Evolutionary conservation across 2,888 invertebrate species (phyloP).

Genomic region (Rhopalosiphum nymphaeae): DNA sequence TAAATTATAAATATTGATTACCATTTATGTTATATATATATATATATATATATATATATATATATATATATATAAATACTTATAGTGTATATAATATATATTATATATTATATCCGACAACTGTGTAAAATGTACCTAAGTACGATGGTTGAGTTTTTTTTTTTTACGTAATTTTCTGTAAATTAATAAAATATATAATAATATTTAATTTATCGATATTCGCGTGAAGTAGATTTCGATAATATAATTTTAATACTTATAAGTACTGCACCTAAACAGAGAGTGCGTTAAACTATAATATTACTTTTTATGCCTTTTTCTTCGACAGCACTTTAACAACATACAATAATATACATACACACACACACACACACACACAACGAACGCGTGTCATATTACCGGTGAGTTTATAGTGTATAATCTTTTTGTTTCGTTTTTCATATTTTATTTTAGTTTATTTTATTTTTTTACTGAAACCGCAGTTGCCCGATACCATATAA

Average conservation of each 20-base stretch:
- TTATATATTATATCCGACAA: no score
- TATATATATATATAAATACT: neutral
- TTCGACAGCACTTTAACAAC: neutral
- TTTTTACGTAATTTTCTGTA: neutral
- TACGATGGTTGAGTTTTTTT: neutral
- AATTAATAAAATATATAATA: neutral
- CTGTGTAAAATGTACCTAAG: neutral
- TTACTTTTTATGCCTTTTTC: conserved; percentile 41
- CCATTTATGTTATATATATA: neutral
- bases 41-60: no score
- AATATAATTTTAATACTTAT: neutral
- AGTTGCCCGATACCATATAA: neutral
- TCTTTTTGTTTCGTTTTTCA: conserved; percentile 4
- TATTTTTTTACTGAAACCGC: conserved; percentile 23
- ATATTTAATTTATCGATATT: neutral
- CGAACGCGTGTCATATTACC: conserved; percentile 52
- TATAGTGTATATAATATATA: neutral
- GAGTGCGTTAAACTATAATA: conserved; percentile 19
- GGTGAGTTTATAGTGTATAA: conserved; percentile 19
- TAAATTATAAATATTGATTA: neutral
- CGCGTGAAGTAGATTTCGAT: neutral
- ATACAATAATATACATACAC: neutral
- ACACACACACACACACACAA: neutral
- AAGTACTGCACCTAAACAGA: neutral
- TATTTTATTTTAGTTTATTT: neutral